A percentile compares a stretch with the other conserved stretches of the same genome.
These are phyloP conservation scores for Lissocephala sabroskyi DNA, from an alignment of 2,888 invertebrate species.

Conservation along the genomic window DNA sequence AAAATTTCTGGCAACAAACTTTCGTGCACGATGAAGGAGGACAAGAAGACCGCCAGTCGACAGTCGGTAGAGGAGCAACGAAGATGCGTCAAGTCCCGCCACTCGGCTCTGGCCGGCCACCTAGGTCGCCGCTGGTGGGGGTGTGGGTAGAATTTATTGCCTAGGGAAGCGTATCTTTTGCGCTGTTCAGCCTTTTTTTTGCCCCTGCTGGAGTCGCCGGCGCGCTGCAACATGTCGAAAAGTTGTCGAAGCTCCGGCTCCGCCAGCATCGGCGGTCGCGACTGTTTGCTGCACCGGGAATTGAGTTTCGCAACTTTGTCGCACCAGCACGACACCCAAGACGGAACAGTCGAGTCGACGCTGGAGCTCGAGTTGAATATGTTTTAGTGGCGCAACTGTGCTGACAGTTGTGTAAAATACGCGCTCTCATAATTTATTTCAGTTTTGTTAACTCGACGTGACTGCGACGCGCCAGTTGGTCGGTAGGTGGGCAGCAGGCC, in stretches of 20 bases:
- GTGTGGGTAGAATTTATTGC: slow-evolving; percentile 50
- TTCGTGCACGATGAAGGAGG: slow-evolving; percentile 25
- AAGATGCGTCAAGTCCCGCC: slow-evolving; percentile 12
- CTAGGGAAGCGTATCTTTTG: slow-evolving; percentile 62
- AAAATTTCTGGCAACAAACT: slow-evolving; percentile 64
- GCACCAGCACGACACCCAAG: slow-evolving; percentile 18
- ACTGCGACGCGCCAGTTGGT: slow-evolving; percentile 56
- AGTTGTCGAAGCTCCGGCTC: slow-evolving; percentile 54
- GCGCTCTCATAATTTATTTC: slow-evolving; percentile 56
- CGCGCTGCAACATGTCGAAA: slow-evolving; percentile 60
- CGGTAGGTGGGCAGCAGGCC: too few relatives aligned
- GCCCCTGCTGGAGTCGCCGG: slow-evolving; percentile 7
- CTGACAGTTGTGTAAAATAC: slow-evolving; percentile 64
- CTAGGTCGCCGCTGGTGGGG: slow-evolving; percentile 12
- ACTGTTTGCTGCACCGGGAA: slow-evolving; percentile 30
- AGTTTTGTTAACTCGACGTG: slow-evolving; percentile 65
- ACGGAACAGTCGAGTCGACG: slow-evolving; percentile 1
- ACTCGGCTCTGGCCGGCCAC: slow-evolving; percentile 21
- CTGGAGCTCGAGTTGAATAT: slow-evolving; percentile 50
- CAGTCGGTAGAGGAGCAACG: slow-evolving; percentile 19
- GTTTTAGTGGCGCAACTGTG: slow-evolving; percentile 60
- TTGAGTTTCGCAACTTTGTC: slow-evolving; percentile 33
- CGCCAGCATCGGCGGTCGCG: slow-evolving; percentile 35
- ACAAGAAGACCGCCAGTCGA: slow-evolving; percentile 18
- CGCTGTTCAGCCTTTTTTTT: slow-evolving; percentile 27